phyloP scores from a whole-genome alignment of 2,113 vertebrate species.

The Esox niger region DNA sequence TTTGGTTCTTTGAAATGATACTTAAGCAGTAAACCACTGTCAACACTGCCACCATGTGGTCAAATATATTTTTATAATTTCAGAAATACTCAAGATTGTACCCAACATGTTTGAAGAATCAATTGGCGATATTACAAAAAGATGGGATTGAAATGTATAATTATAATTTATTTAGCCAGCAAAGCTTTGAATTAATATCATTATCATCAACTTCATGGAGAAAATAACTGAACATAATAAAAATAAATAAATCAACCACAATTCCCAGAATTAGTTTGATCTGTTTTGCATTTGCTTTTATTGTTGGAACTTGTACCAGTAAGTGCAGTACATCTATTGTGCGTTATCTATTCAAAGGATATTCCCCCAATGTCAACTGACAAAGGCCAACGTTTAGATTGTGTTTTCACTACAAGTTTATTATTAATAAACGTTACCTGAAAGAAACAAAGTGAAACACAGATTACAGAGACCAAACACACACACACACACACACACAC shows the following conservation, averaged over 20 bases:
- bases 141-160: neutral
- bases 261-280: neutral
- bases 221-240: neutral
- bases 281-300: constrained; percentile 47
- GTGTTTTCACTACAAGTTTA: constrained; percentile 37
- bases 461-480: too few relatives aligned
- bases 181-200: too few relatives aligned
- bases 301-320: constrained; percentile 47
- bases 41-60: neutral
- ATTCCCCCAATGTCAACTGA: constrained; percentile 22
- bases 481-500: constrained; percentile 12
- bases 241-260: neutral
- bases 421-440: constrained; percentile 27
- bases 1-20: neutral
- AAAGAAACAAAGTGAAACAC: constrained; percentile 33
- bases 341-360: constrained; percentile 44
- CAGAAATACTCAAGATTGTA: too few relatives aligned
- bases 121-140: neutral
- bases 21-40: neutral
- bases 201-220: neutral
- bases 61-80: neutral
- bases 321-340: constrained; percentile 55
- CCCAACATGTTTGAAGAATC: too few relatives aligned
- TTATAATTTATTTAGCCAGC: too few relatives aligned
- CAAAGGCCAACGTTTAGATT: constrained; percentile 36